These are phyloP conservation scores for Salvelinus fontinalis DNA, from an alignment of 2,113 vertebrate genomes.

Conservation along the genomic window DNA sequence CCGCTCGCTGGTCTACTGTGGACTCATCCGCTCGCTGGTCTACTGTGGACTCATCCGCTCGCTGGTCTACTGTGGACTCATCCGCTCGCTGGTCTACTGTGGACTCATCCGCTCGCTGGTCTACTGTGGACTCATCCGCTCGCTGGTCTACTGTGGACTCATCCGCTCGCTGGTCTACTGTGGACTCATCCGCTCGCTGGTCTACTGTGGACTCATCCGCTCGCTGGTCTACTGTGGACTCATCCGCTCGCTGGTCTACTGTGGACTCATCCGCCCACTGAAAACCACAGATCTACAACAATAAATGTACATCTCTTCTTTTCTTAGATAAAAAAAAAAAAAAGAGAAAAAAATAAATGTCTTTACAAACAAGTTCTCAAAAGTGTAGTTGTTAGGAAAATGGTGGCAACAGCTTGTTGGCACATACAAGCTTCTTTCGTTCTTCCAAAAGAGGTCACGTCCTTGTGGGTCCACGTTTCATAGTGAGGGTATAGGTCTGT, in stretches of 20 bases:
- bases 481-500: not conserved
- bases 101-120: no score
- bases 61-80: no score
- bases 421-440: not conserved
- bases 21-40: no score
- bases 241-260: not conserved
- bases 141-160: no score
- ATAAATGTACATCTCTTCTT: constrained; percentile 7
- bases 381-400: not conserved
- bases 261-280: not conserved
- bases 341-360: not conserved
- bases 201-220: not conserved
- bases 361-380: not conserved
- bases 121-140: no score
- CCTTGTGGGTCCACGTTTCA: constrained; percentile 18
- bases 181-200: no score
- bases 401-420: not conserved
- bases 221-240: not conserved
- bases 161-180: no score
- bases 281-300: constrained; percentile 24
- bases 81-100: no score
- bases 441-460: not conserved
- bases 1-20: no score
- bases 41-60: no score
- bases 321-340: constrained; percentile 7